phyloP scores from a whole-genome alignment of 2,797 vertebrate species.

The Semaprochilodus insignis region DNA sequence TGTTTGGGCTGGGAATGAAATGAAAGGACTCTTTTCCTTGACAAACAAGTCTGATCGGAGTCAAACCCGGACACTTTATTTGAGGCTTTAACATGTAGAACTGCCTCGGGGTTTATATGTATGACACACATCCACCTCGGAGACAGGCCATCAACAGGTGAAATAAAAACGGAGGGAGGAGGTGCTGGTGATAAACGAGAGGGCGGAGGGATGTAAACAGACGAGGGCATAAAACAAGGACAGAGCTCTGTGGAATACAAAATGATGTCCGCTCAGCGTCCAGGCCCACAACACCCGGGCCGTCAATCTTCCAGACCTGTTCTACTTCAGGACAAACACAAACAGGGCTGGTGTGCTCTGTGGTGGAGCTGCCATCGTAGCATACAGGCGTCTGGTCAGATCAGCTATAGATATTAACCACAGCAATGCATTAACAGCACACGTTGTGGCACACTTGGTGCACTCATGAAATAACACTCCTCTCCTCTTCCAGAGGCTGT shows the following conservation, averaged over 20 bases:
- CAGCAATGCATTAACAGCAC: neutral
- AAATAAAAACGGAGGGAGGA: neutral
- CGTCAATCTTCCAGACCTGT: conserved; percentile 9
- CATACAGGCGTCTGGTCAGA: neutral
- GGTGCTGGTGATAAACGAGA: conserved; percentile 9
- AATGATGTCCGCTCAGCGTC: neutral
- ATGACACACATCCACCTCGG: neutral
- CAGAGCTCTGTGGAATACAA: neutral
- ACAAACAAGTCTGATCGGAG: too few relatives aligned
- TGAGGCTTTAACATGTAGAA: neutral
- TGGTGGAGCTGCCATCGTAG: neutral
- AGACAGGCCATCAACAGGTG: neutral
- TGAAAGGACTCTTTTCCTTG: too few relatives aligned
- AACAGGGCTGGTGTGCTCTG: neutral
- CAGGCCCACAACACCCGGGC: neutral
- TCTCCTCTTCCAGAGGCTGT: too few relatives aligned
- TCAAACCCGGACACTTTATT: neutral
- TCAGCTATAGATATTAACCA: too few relatives aligned
- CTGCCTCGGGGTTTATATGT: neutral
- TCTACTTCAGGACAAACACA: conserved; percentile 25
- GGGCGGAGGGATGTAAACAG: conserved; percentile 22
- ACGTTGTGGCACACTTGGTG: too few relatives aligned
- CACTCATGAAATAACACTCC: too few relatives aligned
- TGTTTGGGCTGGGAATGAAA: too few relatives aligned
- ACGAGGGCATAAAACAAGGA: conserved; percentile 25